These are phyloP conservation scores for Microctonus hyperodae DNA, from an alignment of 2,888 invertebrate species.

Conservation along the genomic window DNA sequence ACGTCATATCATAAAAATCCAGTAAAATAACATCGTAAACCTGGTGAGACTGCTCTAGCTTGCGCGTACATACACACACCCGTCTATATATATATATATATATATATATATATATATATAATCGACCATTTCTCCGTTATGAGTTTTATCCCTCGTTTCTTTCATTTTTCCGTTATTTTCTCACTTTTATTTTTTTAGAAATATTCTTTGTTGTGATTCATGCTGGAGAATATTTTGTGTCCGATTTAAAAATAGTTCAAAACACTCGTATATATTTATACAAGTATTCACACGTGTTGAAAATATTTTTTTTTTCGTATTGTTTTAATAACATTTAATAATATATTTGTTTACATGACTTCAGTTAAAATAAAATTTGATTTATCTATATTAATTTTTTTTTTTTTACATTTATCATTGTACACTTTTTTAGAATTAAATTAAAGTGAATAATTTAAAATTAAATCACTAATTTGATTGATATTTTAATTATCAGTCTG, in stretches of 20 bases:
- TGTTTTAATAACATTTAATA: no score
- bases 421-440: neutral
- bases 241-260: no score
- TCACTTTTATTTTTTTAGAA: neutral
- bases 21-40: constrained; percentile 63
- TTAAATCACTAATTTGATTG: no score
- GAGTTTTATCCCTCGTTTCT: constrained; percentile 27
- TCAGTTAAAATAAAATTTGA: no score
- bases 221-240: neutral
- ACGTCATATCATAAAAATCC: constrained; percentile 63
- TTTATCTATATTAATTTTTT: neutral
- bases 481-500: no score
- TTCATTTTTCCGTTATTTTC: neutral
- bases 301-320: no score
- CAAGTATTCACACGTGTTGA: no score
- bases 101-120: constrained; percentile 40
- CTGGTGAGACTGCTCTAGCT: constrained; percentile 37
- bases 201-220: neutral
- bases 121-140: constrained; percentile 31
- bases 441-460: neutral
- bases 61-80: neutral
- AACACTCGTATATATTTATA: no score
- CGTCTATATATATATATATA: constrained; percentile 39
- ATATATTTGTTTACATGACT: no score
- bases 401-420: neutral